A percentile compares a stretch with the other conserved stretches of the same genome.
phyloP scores from a whole-genome alignment of 2,113 vertebrate genomes.

The Pseudolaguvia tuberculata region DNA sequence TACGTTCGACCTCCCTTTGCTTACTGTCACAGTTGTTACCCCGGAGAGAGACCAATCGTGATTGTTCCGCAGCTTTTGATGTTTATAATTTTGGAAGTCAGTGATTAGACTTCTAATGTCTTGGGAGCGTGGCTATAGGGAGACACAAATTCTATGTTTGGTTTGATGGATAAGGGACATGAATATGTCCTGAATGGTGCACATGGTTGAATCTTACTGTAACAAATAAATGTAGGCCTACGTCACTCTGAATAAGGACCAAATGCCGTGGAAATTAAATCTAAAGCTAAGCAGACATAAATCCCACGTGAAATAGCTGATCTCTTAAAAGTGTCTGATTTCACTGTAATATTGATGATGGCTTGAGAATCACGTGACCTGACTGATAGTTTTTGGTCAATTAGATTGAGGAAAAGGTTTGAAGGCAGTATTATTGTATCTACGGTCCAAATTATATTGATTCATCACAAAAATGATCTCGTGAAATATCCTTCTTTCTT shows the following conservation, averaged over 20 bases:
- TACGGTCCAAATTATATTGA: neutral
- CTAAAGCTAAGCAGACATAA: neutral
- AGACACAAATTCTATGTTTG: neutral
- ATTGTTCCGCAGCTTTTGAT: slow-evolving; percentile 64
- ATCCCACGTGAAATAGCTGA: neutral
- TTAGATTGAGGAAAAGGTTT: neutral
- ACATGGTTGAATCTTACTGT: neutral
- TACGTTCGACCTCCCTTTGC: slow-evolving; percentile 53
- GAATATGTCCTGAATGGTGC: neutral
- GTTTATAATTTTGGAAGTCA: slow-evolving; percentile 65
- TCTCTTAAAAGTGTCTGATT: neutral
- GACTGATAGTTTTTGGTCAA: neutral
- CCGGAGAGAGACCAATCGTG: slow-evolving; percentile 53
- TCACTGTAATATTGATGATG: neutral
- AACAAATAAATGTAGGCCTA: neutral
- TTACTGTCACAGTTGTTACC: slow-evolving; percentile 50
- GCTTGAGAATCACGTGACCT: neutral
- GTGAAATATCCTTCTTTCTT: neutral
- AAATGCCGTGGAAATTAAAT: too few relatives aligned
- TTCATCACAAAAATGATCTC: neutral
- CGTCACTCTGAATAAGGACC: too few relatives aligned
- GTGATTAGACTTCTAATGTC: slow-evolving; percentile 62
- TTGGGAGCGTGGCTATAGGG: slow-evolving; percentile 11
- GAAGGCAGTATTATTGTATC: neutral
- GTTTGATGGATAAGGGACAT: neutral